These are phyloP conservation scores for Mamestra configurata DNA, from an alignment of 1,140 invertebrate species.

Conservation along the genomic window DNA sequence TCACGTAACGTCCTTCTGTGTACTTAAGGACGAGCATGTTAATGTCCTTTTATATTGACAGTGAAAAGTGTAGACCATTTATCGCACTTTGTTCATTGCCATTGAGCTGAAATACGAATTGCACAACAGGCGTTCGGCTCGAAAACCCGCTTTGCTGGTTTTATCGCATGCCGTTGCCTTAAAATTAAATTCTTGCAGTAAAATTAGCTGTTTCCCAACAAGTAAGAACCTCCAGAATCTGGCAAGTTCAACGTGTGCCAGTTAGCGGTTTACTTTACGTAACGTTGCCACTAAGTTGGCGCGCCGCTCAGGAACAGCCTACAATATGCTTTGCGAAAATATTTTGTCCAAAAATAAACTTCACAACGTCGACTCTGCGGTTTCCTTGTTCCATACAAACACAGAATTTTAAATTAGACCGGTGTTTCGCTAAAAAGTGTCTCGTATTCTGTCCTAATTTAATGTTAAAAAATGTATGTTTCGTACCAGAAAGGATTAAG, in stretches of 20 bases:
- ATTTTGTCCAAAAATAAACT: conserved; percentile 30
- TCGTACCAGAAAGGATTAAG: not conserved
- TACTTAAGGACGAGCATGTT: not conserved
- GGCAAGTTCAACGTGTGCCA: conserved; percentile 18
- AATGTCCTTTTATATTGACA: not conserved
- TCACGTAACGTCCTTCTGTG: not conserved
- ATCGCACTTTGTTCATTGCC: not conserved
- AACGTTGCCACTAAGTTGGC: not conserved
- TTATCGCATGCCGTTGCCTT: not conserved
- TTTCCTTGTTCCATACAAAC: not conserved
- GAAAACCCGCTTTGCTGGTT: not conserved
- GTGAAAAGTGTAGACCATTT: not conserved
- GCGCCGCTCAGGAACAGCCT: not conserved
- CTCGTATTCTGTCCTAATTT: not conserved
- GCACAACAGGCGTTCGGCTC: not conserved
- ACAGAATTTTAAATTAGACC: conserved; percentile 16
- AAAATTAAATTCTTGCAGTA: not conserved
- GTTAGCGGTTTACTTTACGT: conserved; percentile 19
- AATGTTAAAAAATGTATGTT: not conserved
- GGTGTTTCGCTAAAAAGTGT: not conserved
- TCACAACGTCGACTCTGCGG: not conserved
- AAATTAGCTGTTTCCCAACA: not conserved
- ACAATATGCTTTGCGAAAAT: conserved; percentile 32
- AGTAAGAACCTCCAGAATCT: not conserved
- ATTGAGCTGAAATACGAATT: not conserved